Conservation (phyloP, 2,113 vertebrate species). For the Siniperca chuatsi region DNA sequence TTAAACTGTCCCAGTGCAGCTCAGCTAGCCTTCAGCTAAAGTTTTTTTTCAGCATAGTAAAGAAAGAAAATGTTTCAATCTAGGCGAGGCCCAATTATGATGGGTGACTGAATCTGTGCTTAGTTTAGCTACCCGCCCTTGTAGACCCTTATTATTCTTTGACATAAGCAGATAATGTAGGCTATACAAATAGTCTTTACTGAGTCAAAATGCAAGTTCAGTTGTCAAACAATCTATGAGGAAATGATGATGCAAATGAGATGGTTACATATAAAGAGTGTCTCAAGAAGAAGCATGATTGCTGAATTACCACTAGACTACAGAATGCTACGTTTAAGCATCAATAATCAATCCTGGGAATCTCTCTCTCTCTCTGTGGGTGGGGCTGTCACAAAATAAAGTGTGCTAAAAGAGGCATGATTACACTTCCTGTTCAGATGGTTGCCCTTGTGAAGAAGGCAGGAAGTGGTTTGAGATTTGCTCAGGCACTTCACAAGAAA, state of each 20-base stretch:
- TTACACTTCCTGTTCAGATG: constrained; percentile 55
- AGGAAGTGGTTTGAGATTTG: constrained; percentile 72
- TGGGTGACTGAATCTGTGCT: constrained; percentile 22
- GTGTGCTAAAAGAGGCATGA: constrained; percentile 14
- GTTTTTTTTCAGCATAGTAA: neutral
- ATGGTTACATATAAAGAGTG: neutral
- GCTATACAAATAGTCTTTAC: constrained; percentile 28
- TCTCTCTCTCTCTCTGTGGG: constrained; percentile 3
- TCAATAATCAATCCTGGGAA: constrained; percentile 1
- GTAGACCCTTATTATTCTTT: constrained; percentile 40
- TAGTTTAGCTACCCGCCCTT: neutral
- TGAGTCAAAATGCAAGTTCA: constrained; percentile 50
- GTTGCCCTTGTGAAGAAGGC: constrained; percentile 50
- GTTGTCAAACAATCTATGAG: constrained; percentile 42
- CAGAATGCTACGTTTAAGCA: neutral
- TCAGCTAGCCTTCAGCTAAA: neutral
- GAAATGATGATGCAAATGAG: constrained; percentile 12
- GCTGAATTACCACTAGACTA: neutral
- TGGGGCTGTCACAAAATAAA: constrained; percentile 29
- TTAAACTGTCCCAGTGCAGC: neutral
- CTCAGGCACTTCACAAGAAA: constrained; percentile 10
- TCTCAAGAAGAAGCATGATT: neutral
- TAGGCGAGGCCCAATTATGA: constrained; percentile 17
- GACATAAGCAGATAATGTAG: constrained; percentile 48
- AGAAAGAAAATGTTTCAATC: constrained; percentile 20